Evolutionary conservation across 2,113 vertebrate genomes (phyloP).

Genomic region (Pituophis catenifer): DNA sequence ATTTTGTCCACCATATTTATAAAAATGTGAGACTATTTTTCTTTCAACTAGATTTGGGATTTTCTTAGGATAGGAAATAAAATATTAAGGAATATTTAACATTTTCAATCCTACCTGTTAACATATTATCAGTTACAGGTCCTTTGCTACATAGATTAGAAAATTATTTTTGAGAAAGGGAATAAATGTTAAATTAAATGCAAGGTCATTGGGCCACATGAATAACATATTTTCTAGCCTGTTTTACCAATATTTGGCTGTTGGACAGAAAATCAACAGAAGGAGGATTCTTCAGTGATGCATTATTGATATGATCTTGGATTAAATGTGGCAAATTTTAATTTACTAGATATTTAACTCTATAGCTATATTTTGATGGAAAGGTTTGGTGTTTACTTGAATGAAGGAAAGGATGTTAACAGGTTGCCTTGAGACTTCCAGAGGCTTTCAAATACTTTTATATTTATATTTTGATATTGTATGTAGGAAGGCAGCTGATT

Average conservation of each 20-base stretch:
- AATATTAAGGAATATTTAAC: fast-evolving
- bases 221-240: background rate
- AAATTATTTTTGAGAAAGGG: conserved; percentile 19
- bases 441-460: conserved; percentile 21
- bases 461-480: background rate
- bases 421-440: conserved; percentile 50
- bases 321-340: conserved; percentile 58
- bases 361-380: conserved; percentile 66
- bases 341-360: conserved; percentile 69
- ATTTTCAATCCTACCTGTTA: background rate
- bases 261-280: conserved; percentile 42
- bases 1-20: fast-evolving
- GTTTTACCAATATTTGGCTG: background rate
- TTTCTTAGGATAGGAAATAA: fast-evolving
- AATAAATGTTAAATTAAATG: fast-evolving
- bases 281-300: conserved; percentile 51
- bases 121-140: fast-evolving
- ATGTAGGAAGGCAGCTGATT: conserved; percentile 43
- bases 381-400: conserved; percentile 61
- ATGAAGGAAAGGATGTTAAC: conserved; percentile 69
- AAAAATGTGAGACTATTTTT: background rate
- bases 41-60: background rate
- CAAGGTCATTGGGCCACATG: fast-evolving
- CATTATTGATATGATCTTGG: conserved; percentile 50
- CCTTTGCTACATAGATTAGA: background rate